A percentile compares a stretch with the other conserved stretches of the same genome.
Evolutionary conservation across 2,113 vertebrate species (phyloP).

Genomic region (Corythornis madagascariensis): DNA sequence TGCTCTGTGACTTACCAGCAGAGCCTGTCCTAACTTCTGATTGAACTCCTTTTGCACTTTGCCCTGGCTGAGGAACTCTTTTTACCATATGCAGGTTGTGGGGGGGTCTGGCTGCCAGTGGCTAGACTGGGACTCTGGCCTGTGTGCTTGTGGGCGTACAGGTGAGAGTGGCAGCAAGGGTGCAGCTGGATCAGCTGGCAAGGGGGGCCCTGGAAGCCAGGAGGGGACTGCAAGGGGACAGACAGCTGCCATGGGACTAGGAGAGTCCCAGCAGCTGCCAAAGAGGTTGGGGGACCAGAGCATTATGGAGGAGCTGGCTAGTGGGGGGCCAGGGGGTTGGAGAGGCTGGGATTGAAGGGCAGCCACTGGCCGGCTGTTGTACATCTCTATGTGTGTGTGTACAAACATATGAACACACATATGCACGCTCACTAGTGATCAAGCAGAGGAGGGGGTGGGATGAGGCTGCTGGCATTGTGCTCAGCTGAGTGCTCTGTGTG

Average conservation of each 20-base stretch:
- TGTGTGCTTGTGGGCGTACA: fast-evolving
- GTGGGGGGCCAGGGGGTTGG: not conserved
- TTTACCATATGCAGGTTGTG: fast-evolving
- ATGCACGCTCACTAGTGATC: not conserved
- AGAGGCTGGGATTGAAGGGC: not conserved
- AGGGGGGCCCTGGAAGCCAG: not conserved
- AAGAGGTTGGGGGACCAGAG: not conserved
- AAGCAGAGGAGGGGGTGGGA: too few species aligned
- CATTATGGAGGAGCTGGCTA: not conserved
- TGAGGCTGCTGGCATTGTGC: too few species aligned
- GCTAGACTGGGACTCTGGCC: not conserved
- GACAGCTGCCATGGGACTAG: not conserved
- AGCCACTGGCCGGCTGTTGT: not conserved
- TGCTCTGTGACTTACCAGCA: too few species aligned
- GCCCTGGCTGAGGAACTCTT: not conserved
- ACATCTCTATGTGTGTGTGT: not conserved
- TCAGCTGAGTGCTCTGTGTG: not conserved
- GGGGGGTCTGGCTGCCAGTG: not conserved
- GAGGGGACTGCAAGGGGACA: not conserved
- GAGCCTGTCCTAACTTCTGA: not conserved
- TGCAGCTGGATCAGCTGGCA: not conserved
- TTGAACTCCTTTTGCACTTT: not conserved
- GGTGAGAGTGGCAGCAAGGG: fast-evolving
- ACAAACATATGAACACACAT: too few species aligned
- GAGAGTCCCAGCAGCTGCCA: not conserved